Base-by-base conservation (phyloP, 2,797 vertebrate genomes). In the Periophthalmus magnuspinnatus region DNA sequence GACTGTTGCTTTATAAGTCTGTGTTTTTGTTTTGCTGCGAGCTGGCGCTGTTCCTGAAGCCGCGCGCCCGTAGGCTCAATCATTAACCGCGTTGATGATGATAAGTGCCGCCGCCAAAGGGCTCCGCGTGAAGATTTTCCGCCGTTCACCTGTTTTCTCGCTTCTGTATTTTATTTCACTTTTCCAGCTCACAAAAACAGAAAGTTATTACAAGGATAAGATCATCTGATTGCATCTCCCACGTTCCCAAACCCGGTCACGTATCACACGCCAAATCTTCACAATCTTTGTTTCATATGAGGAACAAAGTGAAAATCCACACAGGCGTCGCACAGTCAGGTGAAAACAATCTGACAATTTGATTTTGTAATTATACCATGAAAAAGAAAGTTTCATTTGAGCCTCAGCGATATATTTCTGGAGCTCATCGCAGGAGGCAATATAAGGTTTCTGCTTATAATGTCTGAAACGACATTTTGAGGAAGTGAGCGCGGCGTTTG, bases 11-110 rank as follows among this genome's bases (percentile, higher is more conserved):
- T 74, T 67, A 54, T 71, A 65, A 76, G 19, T 41, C 14, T 28
- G 28, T 80, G 22, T 76, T 77, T 81, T 58, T 69, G 38, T 81
- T 67, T 68, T 55, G 36, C 34, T 21, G 45, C 33, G 36, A 56
- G 65, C 68, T 69, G 62, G 59, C 6, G 69, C 54, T 74, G 52
- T 67, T 34, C 70, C 69, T 69, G 59, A 65, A 74, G 54, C 64
- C 34, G 8, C 54, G 21, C 76, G 70, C 76, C 82, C 74, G n/a
- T 54, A 64, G 76, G 70, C 75, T 74, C 38, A 61, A 71, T 88
- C 76, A 83, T 86, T 86, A 87, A 69, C 69, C 59, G 47, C 5
- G 67, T 70, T 71, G 71, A 60, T 74, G 69, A 74, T 81, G 82
- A 86, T 83, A 76, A 84, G 82, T 81, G 52, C 69, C 75, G 74